Conservation (phyloP, 2,113 vertebrate species). For the Crocuta crocuta region DNA sequence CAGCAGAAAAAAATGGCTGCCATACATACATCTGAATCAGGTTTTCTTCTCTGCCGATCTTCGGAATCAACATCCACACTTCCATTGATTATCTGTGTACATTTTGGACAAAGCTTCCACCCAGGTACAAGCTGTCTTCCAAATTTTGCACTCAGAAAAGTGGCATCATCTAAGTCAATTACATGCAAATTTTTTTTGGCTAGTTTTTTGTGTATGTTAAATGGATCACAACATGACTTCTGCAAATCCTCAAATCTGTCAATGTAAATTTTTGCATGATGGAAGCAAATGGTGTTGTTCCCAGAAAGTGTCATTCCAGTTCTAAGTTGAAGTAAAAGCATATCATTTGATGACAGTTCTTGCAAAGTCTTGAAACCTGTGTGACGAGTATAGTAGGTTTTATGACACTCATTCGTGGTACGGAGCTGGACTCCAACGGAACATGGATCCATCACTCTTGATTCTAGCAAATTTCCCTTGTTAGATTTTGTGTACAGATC, state of each 20-base stretch:
- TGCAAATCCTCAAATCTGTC: constrained; percentile 89
- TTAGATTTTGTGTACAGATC: constrained; percentile 56
- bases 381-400: constrained; percentile 86
- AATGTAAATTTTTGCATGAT: constrained; percentile 89
- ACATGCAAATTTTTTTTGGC: constrained; percentile 88
- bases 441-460: constrained; percentile 87
- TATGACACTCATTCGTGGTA: constrained; percentile 87
- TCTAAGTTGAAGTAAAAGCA: constrained; percentile 88
- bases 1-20: neutral
- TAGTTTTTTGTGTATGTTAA: constrained; percentile 88
- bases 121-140: constrained; percentile 89
- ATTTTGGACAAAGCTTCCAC: constrained; percentile 90
- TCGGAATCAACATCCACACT: constrained; percentile 87
- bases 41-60: constrained; percentile 86
- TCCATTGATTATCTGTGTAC: constrained; percentile 89
- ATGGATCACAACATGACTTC: constrained; percentile 89
- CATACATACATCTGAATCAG: constrained; percentile 87
- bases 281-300: constrained; percentile 88
- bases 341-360: constrained; percentile 86
- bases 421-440: constrained; percentile 89
- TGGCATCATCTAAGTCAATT: constrained; percentile 88
- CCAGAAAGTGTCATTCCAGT: constrained; percentile 88
- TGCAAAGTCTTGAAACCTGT: constrained; percentile 88
- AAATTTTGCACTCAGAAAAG: constrained; percentile 89
- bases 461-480: constrained; percentile 56